Evolutionary conservation across 2,113 vertebrate genomes (phyloP), one percentile per base, ranked within the genome.

Genomic region (Bungarus multicinctus): DNA sequence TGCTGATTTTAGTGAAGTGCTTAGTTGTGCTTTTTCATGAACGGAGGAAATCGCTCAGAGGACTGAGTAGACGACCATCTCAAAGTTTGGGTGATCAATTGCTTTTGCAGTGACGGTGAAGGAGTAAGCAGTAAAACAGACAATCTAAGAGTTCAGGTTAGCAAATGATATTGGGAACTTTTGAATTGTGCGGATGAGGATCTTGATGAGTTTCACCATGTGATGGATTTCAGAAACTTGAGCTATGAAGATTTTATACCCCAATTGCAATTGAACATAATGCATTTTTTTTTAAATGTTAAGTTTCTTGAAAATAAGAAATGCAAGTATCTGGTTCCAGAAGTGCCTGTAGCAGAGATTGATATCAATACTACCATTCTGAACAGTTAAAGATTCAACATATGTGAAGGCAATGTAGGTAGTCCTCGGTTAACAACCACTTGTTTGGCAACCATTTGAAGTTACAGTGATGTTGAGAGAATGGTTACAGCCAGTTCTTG

Each of bases 71-170:
- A 94, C 93, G 97, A 96, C 95, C 96, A 91, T 94, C 93, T 96
- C 6, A 20, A 95, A 96, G 95, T 96, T 97, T 96, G 94, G 94
- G 91, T 97, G 96, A 97, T 97, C 96, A 97, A 97, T 97, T 97
- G 94, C 95, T 96, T 86, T 97, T 94, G 94, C 91, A 91, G 96
- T 94, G 93, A 92, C 91, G 95, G 95, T 92, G 91, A 92, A 95
- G 88, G 94, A 96, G 92, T 94, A 93, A 95, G 94, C 96, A 95
- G 94, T 94, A 89, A 95, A 96, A 92, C 94, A 95, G 91, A 95
- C 93, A 95, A 89, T 93, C 92, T 92, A 94, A 91, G 93, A 94
- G 94, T 30, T 94, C 88, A 93, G 95, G 95, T 89, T 1, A 0
- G 94, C 95, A 97, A 96, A 95, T 94, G 90, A 87, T 93, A 93